Percentiles rank a stretch among this genome's conserved stretches.
These are phyloP conservation scores for Grammomys dolichurus DNA, from an alignment of 2,113 vertebrate species.

Conservation along the genomic window DNA sequence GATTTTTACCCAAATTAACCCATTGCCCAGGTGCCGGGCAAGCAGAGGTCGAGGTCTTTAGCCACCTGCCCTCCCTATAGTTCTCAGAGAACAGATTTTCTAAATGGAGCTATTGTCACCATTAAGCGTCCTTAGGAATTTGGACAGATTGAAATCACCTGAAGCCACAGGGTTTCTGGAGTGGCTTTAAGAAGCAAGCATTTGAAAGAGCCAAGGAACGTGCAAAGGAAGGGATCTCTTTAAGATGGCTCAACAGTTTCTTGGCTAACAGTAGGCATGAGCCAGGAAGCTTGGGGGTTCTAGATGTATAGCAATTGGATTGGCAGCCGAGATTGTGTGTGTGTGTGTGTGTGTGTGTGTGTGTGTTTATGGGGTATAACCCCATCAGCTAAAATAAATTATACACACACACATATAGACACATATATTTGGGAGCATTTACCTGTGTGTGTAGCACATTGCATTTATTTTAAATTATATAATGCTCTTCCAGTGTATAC, in stretches of 20 bases:
- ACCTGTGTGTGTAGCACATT: background rate
- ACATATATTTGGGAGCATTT: background rate
- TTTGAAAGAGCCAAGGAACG: slow-evolving; percentile 57
- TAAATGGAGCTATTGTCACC: slow-evolving; percentile 61
- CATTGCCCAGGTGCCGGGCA: slow-evolving; percentile 57
- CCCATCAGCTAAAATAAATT: background rate
- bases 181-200: slow-evolving; percentile 48
- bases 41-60: slow-evolving; percentile 55
- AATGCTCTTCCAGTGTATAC: background rate
- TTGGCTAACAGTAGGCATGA: background rate
- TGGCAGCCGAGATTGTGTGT: background rate
- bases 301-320: background rate
- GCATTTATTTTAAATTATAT: slow-evolving; percentile 22
- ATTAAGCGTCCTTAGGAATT: slow-evolving; percentile 71
- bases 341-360: background rate
- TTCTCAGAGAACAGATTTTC: slow-evolving; percentile 40
- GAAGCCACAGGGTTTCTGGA: slow-evolving; percentile 62
- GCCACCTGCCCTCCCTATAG: slow-evolving; percentile 32
- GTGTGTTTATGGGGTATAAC: background rate
- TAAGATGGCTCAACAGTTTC: background rate
- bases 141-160: slow-evolving; percentile 69
- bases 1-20: slow-evolving; percentile 66
- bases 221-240: background rate
- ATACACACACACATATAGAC: too few relatives aligned
- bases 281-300: background rate